Evolutionary conservation across 2,113 vertebrate genomes (phyloP).

Genomic region (Hucho hucho): DNA sequence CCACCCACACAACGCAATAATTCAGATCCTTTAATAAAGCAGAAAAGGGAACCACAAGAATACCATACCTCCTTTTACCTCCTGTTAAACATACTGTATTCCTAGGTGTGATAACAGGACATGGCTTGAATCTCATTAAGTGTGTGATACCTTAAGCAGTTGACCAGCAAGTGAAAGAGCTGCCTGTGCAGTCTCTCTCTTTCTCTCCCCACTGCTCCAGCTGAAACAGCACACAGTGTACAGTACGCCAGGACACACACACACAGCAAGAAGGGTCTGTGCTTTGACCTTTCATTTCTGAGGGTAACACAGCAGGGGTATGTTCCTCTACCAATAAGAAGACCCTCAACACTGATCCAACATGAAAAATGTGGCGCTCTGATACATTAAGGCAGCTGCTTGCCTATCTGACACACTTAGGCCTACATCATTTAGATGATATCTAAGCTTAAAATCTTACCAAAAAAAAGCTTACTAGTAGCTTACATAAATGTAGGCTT

Average conservation of each 20-base stretch:
- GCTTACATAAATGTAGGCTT: no score
- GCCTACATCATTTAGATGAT: no score
- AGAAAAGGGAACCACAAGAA: not conserved
- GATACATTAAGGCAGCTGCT: no score
- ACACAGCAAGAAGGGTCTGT: not conserved
- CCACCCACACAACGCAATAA: no score
- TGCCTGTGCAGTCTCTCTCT: constrained; percentile 56
- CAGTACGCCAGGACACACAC: not conserved
- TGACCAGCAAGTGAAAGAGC: constrained; percentile 62
- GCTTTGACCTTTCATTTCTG: not conserved
- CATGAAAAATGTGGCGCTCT: not conserved
- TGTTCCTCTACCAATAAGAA: not conserved
- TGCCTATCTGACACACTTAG: no score
- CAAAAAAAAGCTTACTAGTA: no score
- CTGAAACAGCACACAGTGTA: constrained; percentile 64
- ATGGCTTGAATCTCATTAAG: constrained; percentile 66
- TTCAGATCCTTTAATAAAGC: no score
- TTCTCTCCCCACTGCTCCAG: constrained; percentile 45
- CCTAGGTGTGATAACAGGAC: constrained; percentile 48
- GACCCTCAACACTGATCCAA: not conserved
- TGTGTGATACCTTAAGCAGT: constrained; percentile 60
- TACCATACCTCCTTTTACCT: no score
- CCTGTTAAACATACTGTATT: constrained; percentile 17
- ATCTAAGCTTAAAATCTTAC: no score
- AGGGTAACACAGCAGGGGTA: not conserved